Conservation (phyloP, 1,140 invertebrate genomes). For the Eubasilissa regina region DNA sequence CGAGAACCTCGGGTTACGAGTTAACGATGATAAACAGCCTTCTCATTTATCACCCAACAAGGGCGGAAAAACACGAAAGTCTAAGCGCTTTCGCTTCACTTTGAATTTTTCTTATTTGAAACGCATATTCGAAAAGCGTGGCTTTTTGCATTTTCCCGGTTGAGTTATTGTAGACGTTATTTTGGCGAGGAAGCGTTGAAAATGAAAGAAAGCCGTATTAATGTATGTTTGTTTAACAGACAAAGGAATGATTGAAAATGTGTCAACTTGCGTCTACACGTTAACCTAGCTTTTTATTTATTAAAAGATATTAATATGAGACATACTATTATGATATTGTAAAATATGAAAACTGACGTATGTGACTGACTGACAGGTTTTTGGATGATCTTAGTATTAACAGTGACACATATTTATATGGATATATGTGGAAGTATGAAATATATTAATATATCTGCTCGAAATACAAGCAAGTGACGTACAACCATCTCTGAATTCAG, state of each 20-base stretch:
- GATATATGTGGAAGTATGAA: too few species aligned
- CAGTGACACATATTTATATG: too few species aligned
- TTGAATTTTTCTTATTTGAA: conserved; percentile 17
- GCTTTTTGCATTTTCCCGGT: not conserved
- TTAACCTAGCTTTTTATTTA: too few species aligned
- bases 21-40: conserved; percentile 29
- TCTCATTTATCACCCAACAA: conserved; percentile 14
- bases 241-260: not conserved
- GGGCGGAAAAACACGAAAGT: conserved; percentile 15
- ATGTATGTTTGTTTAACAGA: conserved; percentile 1
- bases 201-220: not conserved
- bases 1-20: conserved; percentile 13
- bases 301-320: not conserved
- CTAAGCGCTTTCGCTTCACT: conserved; percentile 18
- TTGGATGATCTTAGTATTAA: too few species aligned
- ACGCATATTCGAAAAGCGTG: conserved; percentile 7
- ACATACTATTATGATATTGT: too few species aligned
- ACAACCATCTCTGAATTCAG: too few species aligned
- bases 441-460: too few species aligned
- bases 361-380: too few species aligned
- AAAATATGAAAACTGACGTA: too few species aligned
- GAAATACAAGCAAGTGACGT: too few species aligned
- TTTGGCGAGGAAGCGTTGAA: not conserved
- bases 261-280: too few species aligned
- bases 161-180: not conserved